Evolutionary conservation across 92 coral and sea anemone species (phyloP).

Genomic region (Porites lobata): DNA sequence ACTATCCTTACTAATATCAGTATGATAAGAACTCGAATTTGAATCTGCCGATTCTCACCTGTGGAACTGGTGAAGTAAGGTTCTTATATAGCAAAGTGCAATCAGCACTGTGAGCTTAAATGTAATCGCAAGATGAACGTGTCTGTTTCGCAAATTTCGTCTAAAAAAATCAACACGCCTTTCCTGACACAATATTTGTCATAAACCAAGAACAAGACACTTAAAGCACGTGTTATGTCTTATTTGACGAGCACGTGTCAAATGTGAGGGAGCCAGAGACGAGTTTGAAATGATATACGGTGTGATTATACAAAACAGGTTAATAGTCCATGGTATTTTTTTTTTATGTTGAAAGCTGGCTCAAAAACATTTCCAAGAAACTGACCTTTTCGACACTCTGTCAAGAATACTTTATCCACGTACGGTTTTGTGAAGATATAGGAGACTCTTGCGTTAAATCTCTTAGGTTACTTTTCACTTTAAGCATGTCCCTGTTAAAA

Average conservation of each 20-base stretch:
- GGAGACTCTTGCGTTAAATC: not conserved
- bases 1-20: not conserved
- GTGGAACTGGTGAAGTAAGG: not conserved
- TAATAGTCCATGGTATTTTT: not conserved
- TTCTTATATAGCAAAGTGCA: not conserved
- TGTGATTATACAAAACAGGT: not conserved
- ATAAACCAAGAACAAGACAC: not conserved
- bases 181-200: not conserved
- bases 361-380: not conserved
- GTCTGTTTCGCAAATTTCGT: not conserved
- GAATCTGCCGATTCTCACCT: slow-evolving; percentile 1
- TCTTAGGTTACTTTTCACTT: not conserved
- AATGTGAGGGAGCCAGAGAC: not conserved
- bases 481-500: not conserved
- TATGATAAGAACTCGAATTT: too few relatives aligned
- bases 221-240: slow-evolving; percentile 41
- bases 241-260: slow-evolving; percentile 56
- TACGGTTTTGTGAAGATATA: not conserved
- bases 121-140: not conserved
- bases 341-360: not conserved
- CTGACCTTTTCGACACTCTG: not conserved
- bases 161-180: not conserved
- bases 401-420: not conserved
- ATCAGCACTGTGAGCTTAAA: not conserved
- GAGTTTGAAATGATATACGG: slow-evolving; percentile 14